Evolutionary conservation across 2,888 invertebrate genomes (phyloP).

Genomic region (Chrysolina haemoptera): DNA sequence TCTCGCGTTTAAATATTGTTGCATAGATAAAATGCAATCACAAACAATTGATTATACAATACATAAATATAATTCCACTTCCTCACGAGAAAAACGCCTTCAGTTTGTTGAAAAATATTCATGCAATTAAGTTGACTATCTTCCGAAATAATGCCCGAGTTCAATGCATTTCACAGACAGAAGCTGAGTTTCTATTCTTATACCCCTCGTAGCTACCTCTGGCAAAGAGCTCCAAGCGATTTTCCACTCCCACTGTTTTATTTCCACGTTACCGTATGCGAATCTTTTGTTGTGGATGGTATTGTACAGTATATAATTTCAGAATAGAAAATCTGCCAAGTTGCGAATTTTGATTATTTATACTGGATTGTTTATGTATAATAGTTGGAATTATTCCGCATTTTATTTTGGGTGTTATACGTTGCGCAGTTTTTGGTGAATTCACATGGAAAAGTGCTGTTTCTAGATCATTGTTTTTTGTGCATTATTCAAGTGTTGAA

Average conservation of each 20-base stretch:
- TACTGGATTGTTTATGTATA: neutral
- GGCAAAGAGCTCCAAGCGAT: neutral
- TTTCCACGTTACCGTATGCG: neutral
- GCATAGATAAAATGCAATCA: no score
- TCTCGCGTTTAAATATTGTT: no score
- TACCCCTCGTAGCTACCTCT: neutral
- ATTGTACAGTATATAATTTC: neutral
- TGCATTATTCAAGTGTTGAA: no score
- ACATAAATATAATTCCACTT: no score
- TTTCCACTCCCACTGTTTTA: neutral
- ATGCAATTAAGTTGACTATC: no score
- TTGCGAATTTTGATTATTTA: neutral
- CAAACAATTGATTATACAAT: no score
- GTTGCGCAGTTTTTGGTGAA: neutral
- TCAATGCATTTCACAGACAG: neutral
- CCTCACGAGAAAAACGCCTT: no score
- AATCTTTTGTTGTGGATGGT: slow-evolving; percentile 7
- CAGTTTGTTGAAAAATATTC: no score
- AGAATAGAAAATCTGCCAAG: neutral
- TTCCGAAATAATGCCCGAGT: no score
- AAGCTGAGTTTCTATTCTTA: neutral
- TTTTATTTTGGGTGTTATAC: neutral
- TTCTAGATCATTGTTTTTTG: no score
- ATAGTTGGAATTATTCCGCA: neutral
- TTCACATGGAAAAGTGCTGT: no score